A percentile compares a stretch with the other conserved stretches of the same genome.
Conservation (phyloP, 2,113 vertebrate species). For the Larimichthys crocea region DNA sequence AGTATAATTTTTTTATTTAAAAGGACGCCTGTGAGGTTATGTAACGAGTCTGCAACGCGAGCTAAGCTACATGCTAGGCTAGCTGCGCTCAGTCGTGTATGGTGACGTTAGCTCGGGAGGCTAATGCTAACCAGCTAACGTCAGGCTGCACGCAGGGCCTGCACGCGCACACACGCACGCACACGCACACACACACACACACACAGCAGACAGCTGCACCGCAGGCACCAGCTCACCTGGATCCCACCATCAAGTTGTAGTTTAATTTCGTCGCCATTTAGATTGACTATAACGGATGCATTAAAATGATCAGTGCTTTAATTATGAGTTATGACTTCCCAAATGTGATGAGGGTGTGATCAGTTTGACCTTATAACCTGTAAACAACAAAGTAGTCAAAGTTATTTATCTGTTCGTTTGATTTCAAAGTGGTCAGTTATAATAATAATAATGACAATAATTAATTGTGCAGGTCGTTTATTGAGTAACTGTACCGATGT, state of each 20-base stretch:
- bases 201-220: no score
- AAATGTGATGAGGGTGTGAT: neutral
- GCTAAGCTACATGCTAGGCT: slow-evolving; percentile 51
- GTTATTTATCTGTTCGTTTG: no score
- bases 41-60: neutral
- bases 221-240: neutral
- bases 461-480: neutral
- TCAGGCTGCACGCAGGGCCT: slow-evolving; percentile 10
- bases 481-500: neutral
- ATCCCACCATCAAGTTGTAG: neutral
- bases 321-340: no score
- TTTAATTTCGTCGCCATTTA: neutral
- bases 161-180: no score
- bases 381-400: neutral
- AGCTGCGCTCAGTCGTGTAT: neutral
- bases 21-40: neutral
- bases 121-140: slow-evolving; percentile 55
- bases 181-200: neutral
- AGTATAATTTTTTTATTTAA: slow-evolving; percentile 55
- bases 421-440: neutral
- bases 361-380: no score
- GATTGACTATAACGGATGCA: neutral
- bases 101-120: slow-evolving; percentile 6
- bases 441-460: no score
- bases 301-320: no score